These are phyloP conservation scores for Danio choprae DNA, from an alignment of 2,797 vertebrate species.

Conservation along the genomic window DNA sequence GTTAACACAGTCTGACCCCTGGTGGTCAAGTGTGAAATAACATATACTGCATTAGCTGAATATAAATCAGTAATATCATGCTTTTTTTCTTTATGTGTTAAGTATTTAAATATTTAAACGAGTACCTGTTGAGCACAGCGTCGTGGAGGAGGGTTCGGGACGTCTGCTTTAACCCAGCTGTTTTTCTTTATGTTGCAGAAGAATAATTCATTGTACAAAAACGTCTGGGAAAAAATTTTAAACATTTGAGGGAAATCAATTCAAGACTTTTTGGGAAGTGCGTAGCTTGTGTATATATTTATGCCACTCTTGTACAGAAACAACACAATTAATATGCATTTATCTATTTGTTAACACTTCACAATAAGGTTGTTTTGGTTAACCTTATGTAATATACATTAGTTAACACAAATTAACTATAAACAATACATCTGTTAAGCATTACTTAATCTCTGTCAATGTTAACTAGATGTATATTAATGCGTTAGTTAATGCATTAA, in stretches of 20 bases:
- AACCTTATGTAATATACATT: too few relatives aligned
- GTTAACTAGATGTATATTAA: too few relatives aligned
- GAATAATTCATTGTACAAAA: slow-evolving; percentile 91
- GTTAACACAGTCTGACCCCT: slow-evolving; percentile 51
- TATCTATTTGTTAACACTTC: not conserved
- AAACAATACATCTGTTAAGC: too few relatives aligned
- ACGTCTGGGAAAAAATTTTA: slow-evolving; percentile 78
- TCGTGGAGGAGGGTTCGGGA: slow-evolving; percentile 89
- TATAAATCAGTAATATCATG: not conserved
- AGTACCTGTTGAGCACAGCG: slow-evolving; percentile 94
- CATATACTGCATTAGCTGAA: not conserved
- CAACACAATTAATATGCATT: not conserved
- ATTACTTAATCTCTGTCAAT: too few relatives aligned
- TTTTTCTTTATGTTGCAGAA: slow-evolving; percentile 93
- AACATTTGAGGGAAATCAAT: not conserved
- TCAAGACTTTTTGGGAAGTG: not conserved
- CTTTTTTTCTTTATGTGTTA: not conserved
- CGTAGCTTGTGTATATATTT: not conserved
- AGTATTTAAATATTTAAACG: not conserved
- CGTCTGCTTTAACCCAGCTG: slow-evolving; percentile 87
- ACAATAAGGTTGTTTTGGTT: too few relatives aligned
- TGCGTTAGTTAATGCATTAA: too few relatives aligned
- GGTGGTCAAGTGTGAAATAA: slow-evolving; percentile 47
- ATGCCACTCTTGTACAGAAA: not conserved
- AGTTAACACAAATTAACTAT: too few relatives aligned